Base-by-base conservation (phyloP, 2,888 invertebrate species). In the Epistrophe grossulariae region DNA sequence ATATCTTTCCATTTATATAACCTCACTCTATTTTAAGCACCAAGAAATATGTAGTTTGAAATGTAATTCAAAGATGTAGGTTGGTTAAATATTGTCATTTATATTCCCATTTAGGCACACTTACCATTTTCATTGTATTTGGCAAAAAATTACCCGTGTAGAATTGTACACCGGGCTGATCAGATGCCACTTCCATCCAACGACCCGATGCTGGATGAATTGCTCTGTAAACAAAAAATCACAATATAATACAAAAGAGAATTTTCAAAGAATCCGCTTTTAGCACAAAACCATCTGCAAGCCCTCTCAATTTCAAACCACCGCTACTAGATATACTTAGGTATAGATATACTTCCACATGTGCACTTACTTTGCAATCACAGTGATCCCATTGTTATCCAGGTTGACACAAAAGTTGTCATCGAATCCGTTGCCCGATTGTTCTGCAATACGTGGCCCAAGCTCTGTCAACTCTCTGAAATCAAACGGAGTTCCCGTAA, bases 161-260 rank as follows among this genome's bases (percentile, higher is more conserved):
- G 90, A 99, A 96, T 92, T 98, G 98, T 78, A 98, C 94, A 0
- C 98, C 98, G 0, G 98, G 98, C 91, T 98, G 97, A 91, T 98
- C 96, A 83, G 97, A 96, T 89, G 95, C 96, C 0, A 98, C 94
- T 91, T 97, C 97, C 74, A 99, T 91, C 70, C 94, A 95, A 81
- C 98, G 94, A 2, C 98, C 98, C 31, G 94, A 94, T 15, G 91
- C 89, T 0, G 96, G 95, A 93, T 97, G 97, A 6, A 94, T 89
- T 0, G 95, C 95, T 89, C 95, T 95, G 89, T 52, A 89, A 89
- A n/a, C 8, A 17, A n/a, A 19, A 55, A 55, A 55, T n/a, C 9
- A 15, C 8, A 28, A 28, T 8, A 15, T 9, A n/a, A n/a, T n/a
- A n/a, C 28, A 68, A 43, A 52, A 70, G 55, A 70, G 38, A 77